phyloP scores from a whole-genome alignment of 2,888 invertebrate genomes.

The Cheilosia vernalis region DNA sequence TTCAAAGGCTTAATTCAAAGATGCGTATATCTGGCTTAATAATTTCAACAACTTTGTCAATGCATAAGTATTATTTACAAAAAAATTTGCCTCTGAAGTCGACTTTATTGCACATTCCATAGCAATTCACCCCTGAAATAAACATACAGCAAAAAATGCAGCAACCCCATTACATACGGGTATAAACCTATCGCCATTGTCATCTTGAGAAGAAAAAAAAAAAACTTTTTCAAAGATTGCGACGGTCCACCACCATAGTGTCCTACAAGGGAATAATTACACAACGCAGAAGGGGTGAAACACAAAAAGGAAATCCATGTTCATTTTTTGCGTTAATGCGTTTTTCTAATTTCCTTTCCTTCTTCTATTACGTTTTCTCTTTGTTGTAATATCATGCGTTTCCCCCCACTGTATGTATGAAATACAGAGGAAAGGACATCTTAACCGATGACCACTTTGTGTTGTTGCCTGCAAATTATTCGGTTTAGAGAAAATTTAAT shows the following conservation, averaged over 20 bases:
- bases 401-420: background rate
- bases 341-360: conserved; percentile 56
- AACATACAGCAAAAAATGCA: background rate
- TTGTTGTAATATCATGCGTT: background rate
- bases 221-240: conserved; percentile 13
- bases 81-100: too few relatives aligned
- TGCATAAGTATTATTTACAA: too few relatives aligned
- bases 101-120: background rate
- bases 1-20: too few relatives aligned
- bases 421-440: too few relatives aligned
- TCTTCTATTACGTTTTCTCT: background rate
- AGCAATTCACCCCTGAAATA: background rate
- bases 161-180: background rate
- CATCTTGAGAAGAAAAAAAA: conserved; percentile 8
- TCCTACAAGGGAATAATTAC: conserved; percentile 1
- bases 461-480: too few relatives aligned
- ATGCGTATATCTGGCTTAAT: too few relatives aligned
- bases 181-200: background rate
- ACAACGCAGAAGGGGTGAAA: conserved; percentile 51
- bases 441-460: too few relatives aligned
- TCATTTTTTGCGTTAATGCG: conserved; percentile 69
- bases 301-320: conserved; percentile 71
- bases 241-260: background rate
- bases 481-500: too few relatives aligned
- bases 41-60: too few relatives aligned